These are phyloP conservation scores for Ernsta delagoae DNA, from an alignment of 2,888 invertebrate species.

Conservation along the genomic window DNA sequence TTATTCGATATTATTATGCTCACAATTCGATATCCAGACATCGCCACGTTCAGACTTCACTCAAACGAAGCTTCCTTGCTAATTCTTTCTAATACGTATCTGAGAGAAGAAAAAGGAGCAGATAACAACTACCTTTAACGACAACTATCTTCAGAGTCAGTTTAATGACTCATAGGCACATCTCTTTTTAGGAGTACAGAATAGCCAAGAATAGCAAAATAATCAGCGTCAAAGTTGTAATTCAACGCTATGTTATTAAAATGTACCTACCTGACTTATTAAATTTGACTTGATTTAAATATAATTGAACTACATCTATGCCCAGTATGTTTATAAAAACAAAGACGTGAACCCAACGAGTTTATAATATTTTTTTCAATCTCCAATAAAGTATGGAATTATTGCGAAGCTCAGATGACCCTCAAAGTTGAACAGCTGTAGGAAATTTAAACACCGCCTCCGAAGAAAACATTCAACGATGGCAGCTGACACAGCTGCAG, in stretches of 20 bases:
- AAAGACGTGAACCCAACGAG: too few relatives aligned
- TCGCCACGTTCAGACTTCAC: slow-evolving; percentile 18
- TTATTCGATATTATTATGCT: slow-evolving; percentile 18
- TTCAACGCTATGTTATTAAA: too few relatives aligned
- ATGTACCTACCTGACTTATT: too few relatives aligned
- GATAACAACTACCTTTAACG: too few relatives aligned
- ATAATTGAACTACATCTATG: too few relatives aligned
- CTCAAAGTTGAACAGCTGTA: background rate
- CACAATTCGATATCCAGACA: slow-evolving; percentile 31
- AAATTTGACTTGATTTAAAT: too few relatives aligned
- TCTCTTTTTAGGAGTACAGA: too few relatives aligned
- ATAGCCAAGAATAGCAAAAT: too few relatives aligned
- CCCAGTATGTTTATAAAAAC: too few relatives aligned
- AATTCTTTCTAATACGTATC: background rate
- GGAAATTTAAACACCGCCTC: background rate
- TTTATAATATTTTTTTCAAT: background rate
- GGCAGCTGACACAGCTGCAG: background rate
- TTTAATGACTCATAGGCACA: too few relatives aligned
- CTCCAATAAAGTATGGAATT: background rate
- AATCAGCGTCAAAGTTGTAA: too few relatives aligned
- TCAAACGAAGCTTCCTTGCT: background rate
- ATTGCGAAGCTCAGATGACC: background rate
- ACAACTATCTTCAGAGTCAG: too few relatives aligned
- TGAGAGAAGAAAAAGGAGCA: background rate
- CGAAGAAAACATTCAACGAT: background rate